A percentile compares a stretch with the other conserved stretches of the same genome.
These are phyloP conservation scores for Bruchidius siliquastri DNA, from an alignment of 2,888 invertebrate genomes.

Conservation along the genomic window DNA sequence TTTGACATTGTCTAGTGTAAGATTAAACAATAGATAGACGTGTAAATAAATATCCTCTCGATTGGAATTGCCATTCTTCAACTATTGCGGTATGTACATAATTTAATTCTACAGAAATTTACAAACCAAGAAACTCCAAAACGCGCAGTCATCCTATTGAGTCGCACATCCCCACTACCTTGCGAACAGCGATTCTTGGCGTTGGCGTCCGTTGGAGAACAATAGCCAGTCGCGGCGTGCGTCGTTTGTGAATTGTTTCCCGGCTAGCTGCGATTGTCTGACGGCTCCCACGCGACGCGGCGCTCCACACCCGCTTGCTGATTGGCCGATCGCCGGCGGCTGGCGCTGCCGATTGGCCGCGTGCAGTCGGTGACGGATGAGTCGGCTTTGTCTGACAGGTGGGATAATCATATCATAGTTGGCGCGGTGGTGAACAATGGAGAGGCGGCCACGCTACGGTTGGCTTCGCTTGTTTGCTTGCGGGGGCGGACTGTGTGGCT, in stretches of 20 bases:
- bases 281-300: conserved; percentile 46
- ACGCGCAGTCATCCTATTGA: background rate
- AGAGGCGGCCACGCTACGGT: conserved; percentile 29
- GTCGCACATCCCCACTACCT: background rate
- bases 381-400: conserved; percentile 37
- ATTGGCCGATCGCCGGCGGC: conserved; percentile 39
- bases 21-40: no score
- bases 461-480: background rate
- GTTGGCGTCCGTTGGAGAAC: background rate
- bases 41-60: no score
- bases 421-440: conserved; percentile 35
- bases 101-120: no score
- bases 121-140: background rate
- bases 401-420: conserved; percentile 38
- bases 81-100: no score
- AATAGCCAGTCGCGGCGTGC: background rate
- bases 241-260: background rate
- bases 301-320: conserved; percentile 22
- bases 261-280: conserved; percentile 14
- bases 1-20: no score
- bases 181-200: background rate
- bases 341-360: conserved; percentile 26
- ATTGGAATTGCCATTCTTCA: no score
- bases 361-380: conserved; percentile 17
- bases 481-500: background rate